Base-by-base conservation (phyloP, 1,140 invertebrate species). In the Portunus trituberculatus region DNA sequence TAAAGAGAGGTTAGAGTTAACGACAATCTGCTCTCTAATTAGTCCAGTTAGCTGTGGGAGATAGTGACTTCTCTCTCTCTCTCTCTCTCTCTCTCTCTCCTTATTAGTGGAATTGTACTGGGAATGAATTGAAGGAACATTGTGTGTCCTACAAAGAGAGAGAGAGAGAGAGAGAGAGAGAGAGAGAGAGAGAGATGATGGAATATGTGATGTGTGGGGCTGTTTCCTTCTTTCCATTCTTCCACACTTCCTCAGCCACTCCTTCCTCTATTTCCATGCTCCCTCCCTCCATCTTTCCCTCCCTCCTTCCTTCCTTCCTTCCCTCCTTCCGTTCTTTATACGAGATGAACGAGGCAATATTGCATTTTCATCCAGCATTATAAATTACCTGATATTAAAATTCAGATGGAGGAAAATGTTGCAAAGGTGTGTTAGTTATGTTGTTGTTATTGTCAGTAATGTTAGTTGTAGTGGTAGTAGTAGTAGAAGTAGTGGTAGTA, bases 381-480 rank as follows among this genome's bases (percentile, higher is more conserved):
- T 76, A n/a, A 20, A 76, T 76, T 76, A 76, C 67, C 67, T 76
- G 12, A 76, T 76, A n/a, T 76, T 76, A 76, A n/a, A 76, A 76
- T n/a, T 76, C 67, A 7, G 67, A n/a, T n/a, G 25, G 8, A 76
- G 67, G 67, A n/a, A 76, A n/a, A 76, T 59, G 16, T 14, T 59
- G 52, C 52, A 12, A 10, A 76, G 20, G 12, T 20, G 20, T 76
- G 6, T 8, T 76, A 14, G 4, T 76, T 12, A 12, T 76, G 20
- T 8, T 76, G 20, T 8, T 76, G 20, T 8, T 25, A 76, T 76
- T 14, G 20, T 76, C 48, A 76, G 59, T 20, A 76, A 20, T 25
- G 20, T 7, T 76, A 76, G 59, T 76, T 12, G 59, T 76, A 76
- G 48, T 52, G 14, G 48, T 52, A 52, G 48, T 52, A 52, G n/a